Conservation (phyloP, 2,797 vertebrate species). For the Typhlichthys eigenmanni region DNA sequence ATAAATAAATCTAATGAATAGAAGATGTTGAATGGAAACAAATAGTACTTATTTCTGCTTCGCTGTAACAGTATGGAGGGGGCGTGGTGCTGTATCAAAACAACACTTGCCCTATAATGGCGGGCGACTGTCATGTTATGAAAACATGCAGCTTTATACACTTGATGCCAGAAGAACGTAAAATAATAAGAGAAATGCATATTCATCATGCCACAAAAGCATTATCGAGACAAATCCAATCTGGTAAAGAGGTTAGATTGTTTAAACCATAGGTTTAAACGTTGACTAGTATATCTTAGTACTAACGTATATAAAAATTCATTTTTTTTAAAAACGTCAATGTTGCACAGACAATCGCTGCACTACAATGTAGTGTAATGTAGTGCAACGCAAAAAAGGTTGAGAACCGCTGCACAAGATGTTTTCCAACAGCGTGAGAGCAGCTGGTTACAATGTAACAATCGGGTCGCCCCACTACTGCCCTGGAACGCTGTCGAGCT, state of each 20-base stretch:
- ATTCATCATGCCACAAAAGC: too few species aligned
- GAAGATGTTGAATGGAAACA: conserved; percentile 33
- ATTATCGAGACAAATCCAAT: not conserved
- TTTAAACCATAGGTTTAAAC: not conserved
- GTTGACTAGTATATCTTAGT: not conserved
- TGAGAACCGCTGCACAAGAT: not conserved
- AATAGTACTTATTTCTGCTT: conserved; percentile 17
- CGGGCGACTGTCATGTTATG: conserved; percentile 72
- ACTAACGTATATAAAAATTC: too few species aligned
- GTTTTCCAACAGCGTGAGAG: conserved; percentile 36
- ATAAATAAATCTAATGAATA: not conserved
- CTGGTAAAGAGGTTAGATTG: not conserved
- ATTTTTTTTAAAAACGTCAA: too few species aligned
- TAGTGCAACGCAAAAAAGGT: too few species aligned
- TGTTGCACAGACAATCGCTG: too few species aligned
- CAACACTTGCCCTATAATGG: conserved; percentile 74
- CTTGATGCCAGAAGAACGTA: too few species aligned
- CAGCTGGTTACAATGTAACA: conserved; percentile 26
- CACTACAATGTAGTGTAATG: too few species aligned
- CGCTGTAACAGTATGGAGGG: conserved; percentile 59
- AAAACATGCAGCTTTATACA: conserved; percentile 49
- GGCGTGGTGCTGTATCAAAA: conserved; percentile 75
- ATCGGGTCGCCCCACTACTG: conserved; percentile 42
- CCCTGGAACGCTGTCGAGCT: conserved; percentile 27
- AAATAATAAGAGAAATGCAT: too few species aligned